Evolutionary conservation across 2,797 vertebrate species (phyloP), one percentile per base, ranked within the genome.

Genomic region (Phrynocephalus vlangalii): DNA sequence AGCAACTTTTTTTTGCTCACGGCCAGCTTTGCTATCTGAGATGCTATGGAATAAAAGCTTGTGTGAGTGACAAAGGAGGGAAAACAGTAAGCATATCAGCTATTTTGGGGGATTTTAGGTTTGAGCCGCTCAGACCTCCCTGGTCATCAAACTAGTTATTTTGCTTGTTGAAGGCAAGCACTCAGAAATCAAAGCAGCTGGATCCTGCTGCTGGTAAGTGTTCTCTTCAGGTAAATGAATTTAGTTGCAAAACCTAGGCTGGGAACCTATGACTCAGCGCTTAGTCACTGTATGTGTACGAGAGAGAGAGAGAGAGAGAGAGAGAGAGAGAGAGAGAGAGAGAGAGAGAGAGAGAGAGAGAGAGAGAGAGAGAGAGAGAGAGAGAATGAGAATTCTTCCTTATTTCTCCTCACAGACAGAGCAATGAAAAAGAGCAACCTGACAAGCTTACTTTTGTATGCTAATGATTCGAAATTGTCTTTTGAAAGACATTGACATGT

Each of bases 251-350:
- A 94, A 87, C 82, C 71, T 92, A 91, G 82, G 86, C 91, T 93
- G 93, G 83, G 88, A 16, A 10, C 68, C 2, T 4, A n/a, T 96
- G 96, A 95, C 90, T 96, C 94, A 95, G 92, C 89, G 90, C 90
- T 18, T 95, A 93, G 94, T 95, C 94, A 91, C 68, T 89, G 83
- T 50, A 89, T 92, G 90, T 94, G 92, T 93, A 30, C 90, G 93
- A 93, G 10, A 63, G 15, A 20, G 60, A 79, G 50, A 6, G 50
- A 52, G 50, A 60, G 15, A 60, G 60, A 60, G 10, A 60, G 56
- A 79, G 85, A 92, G 93, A 94, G 90, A 60, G 16, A 63, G 60
- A 63, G 13, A 18, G 56, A 79, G 90, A 78, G 85, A 92, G 93
- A 94, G 48, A 90, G 93, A 93, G 7, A 8, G 52, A 8, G 50